Base-by-base conservation (phyloP, 1,140 invertebrate genomes). In the Lordiphosa stackelbergi region DNA sequence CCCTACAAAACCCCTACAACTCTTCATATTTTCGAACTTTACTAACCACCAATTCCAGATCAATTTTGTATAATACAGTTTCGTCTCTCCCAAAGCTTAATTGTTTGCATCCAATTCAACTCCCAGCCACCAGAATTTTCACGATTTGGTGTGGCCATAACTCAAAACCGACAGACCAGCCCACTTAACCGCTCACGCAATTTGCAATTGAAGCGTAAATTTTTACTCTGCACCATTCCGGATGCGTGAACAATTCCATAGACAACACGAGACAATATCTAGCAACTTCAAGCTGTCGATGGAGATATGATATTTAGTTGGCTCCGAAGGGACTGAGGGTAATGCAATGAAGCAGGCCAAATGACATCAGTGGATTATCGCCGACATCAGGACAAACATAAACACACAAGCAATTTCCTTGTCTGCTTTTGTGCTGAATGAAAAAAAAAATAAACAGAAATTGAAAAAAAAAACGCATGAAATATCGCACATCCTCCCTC, bases 331-430 rank as follows among this genome's bases (percentile, higher is more conserved):
- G 24, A 16, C 24, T n/a, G 35, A 40, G 47, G 45, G 52, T 53
- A 68, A 66, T 66, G 64, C 64, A 78, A 60, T 69, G 70, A 73
- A 78, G 77, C 54, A 61, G 74, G 64, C 53, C 69, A 83, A 83
- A 83, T 83, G 77, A 83, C 72, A 83, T 83, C 77, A 83, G 78
- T 83, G 77, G 77, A 83, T 83, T 83, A 83, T 83, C 77, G 78
- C 73, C 55, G 64, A 56, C 77, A 79, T 74, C 71, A 47, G 69
- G 58, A 59, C 54, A 69, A 66, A 73, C 68, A 83, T 74, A 64
- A 73, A 81, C 68, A 81, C 68, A 72, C 65, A 68, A 53, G 69
- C 68, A 64, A 81, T 81, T 83, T 81, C 54, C 68, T 63, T 42
- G 57, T 36, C 72, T 56, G 38, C 41, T 58, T 35, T 11, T 46